These are phyloP conservation scores for Chalcis sispes DNA, from an alignment of 2,888 invertebrate species.

Conservation along the genomic window DNA sequence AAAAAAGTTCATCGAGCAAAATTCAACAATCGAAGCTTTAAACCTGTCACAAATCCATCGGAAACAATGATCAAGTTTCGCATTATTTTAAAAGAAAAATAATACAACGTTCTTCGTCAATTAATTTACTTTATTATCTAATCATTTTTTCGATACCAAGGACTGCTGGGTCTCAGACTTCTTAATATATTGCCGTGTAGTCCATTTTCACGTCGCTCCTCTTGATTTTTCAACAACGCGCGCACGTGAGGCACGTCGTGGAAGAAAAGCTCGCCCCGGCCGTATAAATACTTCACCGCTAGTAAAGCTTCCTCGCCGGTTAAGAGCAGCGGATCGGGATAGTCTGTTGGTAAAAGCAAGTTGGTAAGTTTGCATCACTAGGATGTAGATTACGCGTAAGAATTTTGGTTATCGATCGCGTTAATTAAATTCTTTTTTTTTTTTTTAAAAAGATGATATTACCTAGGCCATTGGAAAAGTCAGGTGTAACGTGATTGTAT, in stretches of 20 bases:
- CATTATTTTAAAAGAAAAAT: no score
- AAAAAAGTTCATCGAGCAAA: no score
- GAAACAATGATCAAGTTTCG: background rate
- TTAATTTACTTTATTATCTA: background rate
- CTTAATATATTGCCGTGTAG: conserved; percentile 80
- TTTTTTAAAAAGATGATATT: conserved; percentile 47
- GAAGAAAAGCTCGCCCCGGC: conserved; percentile 80
- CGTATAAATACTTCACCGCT: conserved; percentile 78
- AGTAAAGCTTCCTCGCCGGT: conserved; percentile 80
- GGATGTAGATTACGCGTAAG: background rate
- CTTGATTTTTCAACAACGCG: conserved; percentile 80
- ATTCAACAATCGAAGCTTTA: no score
- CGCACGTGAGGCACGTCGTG: conserved; percentile 82
- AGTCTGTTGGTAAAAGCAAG: conserved; percentile 62
- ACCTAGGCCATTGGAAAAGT: conserved; percentile 76
- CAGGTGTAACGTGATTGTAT: conserved; percentile 66
- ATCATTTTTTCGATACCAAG: conserved; percentile 76
- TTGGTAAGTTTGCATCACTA: background rate
- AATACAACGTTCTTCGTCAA: no score
- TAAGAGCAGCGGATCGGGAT: conserved; percentile 80
- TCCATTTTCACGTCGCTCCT: conserved; percentile 79
- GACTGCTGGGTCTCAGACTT: conserved; percentile 81
- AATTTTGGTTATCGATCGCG: background rate
- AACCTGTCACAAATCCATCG: conserved; percentile 28
- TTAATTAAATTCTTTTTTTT: background rate